These are phyloP conservation scores for Agrochola litura DNA, from an alignment of 2,888 invertebrate species.

Conservation along the genomic window DNA sequence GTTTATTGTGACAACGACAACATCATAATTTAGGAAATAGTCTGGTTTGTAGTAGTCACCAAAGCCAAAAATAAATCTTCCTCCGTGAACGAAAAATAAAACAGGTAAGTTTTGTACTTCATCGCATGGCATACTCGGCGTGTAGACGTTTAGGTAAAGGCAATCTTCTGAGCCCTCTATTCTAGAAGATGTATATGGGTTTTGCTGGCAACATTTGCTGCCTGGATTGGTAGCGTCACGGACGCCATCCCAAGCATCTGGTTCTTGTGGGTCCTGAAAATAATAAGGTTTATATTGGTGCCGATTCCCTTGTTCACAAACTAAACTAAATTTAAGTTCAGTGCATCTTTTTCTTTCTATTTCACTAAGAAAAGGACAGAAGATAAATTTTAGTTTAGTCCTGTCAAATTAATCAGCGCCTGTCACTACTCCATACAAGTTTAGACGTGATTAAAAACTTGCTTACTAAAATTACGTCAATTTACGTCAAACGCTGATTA, in stretches of 20 bases:
- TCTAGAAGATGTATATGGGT: constrained; percentile 79
- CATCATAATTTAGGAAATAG: constrained; percentile 79
- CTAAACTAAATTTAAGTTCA: no score
- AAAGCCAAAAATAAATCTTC: constrained; percentile 89
- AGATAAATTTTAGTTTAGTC: no score
- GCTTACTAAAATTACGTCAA: no score
- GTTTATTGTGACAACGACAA: constrained; percentile 83
- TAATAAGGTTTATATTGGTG: background rate
- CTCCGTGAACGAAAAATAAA: constrained; percentile 91
- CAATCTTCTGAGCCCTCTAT: constrained; percentile 92
- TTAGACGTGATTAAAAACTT: no score
- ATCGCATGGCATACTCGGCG: constrained; percentile 87
- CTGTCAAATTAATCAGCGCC: no score
- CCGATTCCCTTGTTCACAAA: no score
- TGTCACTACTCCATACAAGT: no score
- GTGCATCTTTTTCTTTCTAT: no score
- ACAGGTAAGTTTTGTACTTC: constrained; percentile 84
- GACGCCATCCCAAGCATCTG: constrained; percentile 79
- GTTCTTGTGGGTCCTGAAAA: constrained; percentile 80
- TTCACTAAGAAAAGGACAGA: no score
- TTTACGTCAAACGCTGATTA: no score
- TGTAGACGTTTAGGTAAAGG: constrained; percentile 92
- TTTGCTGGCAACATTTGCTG: constrained; percentile 84
- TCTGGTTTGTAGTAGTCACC: constrained; percentile 87
- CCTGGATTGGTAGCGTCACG: constrained; percentile 84